Percentiles rank a stretch among this genome's conserved stretches.
These are phyloP conservation scores for Enteromius afrohamiltoni DNA, from an alignment of 2,797 vertebrate species.

Conservation along the genomic window DNA sequence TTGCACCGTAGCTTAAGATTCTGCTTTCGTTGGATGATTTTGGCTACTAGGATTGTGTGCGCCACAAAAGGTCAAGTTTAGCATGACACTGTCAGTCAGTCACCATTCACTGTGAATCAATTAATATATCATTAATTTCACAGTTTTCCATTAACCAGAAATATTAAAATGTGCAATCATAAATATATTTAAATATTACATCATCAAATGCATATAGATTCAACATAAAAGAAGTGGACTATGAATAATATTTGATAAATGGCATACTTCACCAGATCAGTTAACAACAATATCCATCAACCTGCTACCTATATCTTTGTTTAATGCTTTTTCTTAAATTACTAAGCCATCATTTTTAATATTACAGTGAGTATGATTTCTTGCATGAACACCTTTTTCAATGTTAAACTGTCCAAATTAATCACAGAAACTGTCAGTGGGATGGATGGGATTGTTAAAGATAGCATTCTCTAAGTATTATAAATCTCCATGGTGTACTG, in stretches of 20 bases:
- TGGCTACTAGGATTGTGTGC: background rate
- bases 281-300: background rate
- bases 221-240: background rate
- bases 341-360: background rate
- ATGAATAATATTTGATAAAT: background rate
- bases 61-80: background rate
- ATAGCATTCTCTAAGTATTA: background rate
- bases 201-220: background rate
- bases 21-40: background rate
- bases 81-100: background rate
- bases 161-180: background rate
- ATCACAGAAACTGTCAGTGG: background rate
- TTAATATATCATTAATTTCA: background rate
- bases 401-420: background rate
- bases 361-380: background rate
- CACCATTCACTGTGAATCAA: background rate
- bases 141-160: background rate
- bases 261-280: background rate
- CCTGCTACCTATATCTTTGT: background rate
- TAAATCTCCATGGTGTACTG: background rate
- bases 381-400: background rate
- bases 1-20: background rate
- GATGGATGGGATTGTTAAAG: background rate
- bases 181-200: background rate
- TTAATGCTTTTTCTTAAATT: background rate